A percentile compares a stretch with the other conserved stretches of the same genome.
These are phyloP conservation scores for Bovichtus diacanthus DNA, from an alignment of 2,797 vertebrate genomes.

Conservation along the genomic window DNA sequence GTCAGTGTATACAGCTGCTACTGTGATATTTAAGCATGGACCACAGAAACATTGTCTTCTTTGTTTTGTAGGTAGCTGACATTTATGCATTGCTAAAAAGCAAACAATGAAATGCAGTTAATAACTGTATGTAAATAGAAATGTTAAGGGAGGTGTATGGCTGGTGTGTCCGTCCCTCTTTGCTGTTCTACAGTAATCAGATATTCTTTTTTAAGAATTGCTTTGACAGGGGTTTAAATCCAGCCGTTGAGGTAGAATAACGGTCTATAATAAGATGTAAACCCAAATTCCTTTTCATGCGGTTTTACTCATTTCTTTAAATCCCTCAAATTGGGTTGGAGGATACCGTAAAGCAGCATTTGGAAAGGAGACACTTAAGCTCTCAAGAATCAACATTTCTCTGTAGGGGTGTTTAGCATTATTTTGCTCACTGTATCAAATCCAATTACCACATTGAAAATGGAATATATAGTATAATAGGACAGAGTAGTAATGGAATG, in stretches of 20 bases:
- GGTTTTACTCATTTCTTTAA: constrained; percentile 26
- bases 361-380: constrained; percentile 34
- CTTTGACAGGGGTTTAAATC: constrained; percentile 14
- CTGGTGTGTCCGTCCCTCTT: too few species aligned
- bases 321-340: constrained; percentile 6
- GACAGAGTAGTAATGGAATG: neutral
- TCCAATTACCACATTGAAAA: constrained; percentile 36
- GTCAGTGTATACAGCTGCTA: constrained; percentile 11
- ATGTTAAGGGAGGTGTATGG: too few species aligned
- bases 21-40: constrained; percentile 44
- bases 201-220: constrained; percentile 1
- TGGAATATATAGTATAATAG: neutral
- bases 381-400: constrained; percentile 18
- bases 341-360: constrained; percentile 7
- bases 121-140: neutral
- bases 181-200: neutral
- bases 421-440: constrained; percentile 30
- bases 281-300: constrained; percentile 12
- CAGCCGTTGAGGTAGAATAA: neutral
- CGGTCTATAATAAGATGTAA: constrained; percentile 1
- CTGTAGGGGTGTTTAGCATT: constrained; percentile 22
- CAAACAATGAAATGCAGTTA: neutral
- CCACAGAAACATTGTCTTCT: neutral
- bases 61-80: constrained; percentile 4
- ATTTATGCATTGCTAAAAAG: neutral